phyloP scores from a whole-genome alignment of 1,140 invertebrate species.

The Muscidifurax raptorellus region DNA sequence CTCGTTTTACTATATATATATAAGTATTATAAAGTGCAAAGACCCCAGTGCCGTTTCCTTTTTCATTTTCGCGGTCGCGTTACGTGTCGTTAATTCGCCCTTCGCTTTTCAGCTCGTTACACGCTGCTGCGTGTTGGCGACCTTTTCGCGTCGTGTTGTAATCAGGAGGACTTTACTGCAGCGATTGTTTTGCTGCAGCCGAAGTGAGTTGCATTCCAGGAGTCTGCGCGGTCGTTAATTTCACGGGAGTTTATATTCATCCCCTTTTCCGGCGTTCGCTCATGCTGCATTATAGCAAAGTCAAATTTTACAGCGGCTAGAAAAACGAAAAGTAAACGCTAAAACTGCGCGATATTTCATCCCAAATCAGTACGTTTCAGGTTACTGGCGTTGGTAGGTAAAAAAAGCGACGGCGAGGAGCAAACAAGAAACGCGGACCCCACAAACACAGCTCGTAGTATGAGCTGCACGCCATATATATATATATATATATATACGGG shows the following conservation, averaged over 20 bases:
- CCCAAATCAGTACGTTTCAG: no score
- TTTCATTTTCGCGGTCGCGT: conserved; percentile 1
- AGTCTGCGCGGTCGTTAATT: background rate
- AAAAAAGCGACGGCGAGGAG: no score
- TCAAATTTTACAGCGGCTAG: background rate
- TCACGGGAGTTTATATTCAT: no score
- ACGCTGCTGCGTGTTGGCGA: background rate
- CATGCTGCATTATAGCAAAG: background rate
- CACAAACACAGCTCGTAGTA: no score
- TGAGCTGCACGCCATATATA: background rate
- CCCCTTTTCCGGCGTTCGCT: no score
- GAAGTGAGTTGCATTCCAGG: conserved; percentile 1
- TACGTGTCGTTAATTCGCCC: conserved; percentile 3
- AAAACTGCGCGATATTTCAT: background rate
- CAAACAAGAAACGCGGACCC: no score
- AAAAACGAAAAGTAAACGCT: background rate
- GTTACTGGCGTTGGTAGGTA: no score
- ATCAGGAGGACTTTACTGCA: conserved; percentile 2
- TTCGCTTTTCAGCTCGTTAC: background rate
- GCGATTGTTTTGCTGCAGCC: background rate
- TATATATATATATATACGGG: no score
- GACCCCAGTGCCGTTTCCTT: background rate
- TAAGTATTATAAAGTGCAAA: conserved; percentile 10
- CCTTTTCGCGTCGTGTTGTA: background rate
- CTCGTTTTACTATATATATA: background rate